Evolutionary conservation across 2,113 vertebrate genomes (phyloP).

Genomic region (Sapajus apella): DNA sequence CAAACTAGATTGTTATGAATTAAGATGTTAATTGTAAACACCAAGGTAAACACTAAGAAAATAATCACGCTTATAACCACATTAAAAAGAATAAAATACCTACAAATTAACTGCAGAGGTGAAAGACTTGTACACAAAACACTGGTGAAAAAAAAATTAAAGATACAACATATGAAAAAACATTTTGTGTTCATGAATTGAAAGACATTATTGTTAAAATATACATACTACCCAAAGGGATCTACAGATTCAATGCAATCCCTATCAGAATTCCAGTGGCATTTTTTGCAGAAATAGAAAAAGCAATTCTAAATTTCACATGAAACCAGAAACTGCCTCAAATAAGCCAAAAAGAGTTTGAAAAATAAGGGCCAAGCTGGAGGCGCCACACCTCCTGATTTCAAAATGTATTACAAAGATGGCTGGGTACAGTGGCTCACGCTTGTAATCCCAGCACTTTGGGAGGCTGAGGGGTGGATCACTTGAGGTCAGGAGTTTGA

Average conservation of each 20-base stretch:
- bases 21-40: not conserved
- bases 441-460: too few relatives aligned
- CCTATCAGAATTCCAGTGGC: not conserved
- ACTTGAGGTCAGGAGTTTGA: too few relatives aligned
- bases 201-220: not conserved
- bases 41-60: not conserved
- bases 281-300: not conserved
- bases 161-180: not conserved
- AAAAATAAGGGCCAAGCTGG: not conserved
- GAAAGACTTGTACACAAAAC: not conserved
- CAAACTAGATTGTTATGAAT: not conserved
- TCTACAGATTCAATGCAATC: not conserved
- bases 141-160: not conserved
- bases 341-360: not conserved
- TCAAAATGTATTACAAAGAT: not conserved
- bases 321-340: not conserved
- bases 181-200: not conserved
- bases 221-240: not conserved
- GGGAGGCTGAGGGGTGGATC: too few relatives aligned
- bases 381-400: not conserved
- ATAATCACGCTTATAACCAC: not conserved
- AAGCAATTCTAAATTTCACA: not conserved
- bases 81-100: not conserved
- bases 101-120: not conserved
- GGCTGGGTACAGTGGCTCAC: too few relatives aligned